Evolutionary conservation across 1,140 invertebrate genomes (phyloP), one percentile per base, ranked within the genome.

Genomic region (Pseudomyrmex sp.): DNA sequence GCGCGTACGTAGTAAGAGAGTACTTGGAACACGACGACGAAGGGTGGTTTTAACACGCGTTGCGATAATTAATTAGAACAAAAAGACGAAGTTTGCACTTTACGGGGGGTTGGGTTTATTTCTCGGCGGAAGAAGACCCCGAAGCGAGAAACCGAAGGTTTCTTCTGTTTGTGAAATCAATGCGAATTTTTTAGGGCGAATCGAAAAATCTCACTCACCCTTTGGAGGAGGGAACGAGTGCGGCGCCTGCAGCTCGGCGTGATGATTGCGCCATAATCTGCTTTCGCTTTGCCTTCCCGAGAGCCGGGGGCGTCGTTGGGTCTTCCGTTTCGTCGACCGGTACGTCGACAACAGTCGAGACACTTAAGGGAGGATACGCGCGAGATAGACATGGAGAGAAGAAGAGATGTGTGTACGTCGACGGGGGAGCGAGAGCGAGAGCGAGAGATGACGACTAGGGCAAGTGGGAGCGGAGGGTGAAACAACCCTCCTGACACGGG

Each of bases 221-320:
- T 35, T 35, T 35, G 35, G 48, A 15, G 52, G 12, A 15, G 58
- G n/a, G 10, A 76, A 50, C 59, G 56, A 63, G 44, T 35, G 35
- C 59, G 23, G 20, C 23, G 58, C 80, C 76, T 66, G 76, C 86
- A 85, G 72, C 68, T 79, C 76, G 35, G 90, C 82, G 91, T 88
- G 90, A 94, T 94, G 93, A 94, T 94, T 94, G 93, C 91, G 88
- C 85, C 85, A 85, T 94, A 94, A 94, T 94, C 93, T 93, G 91
- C 91, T 93, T 94, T 93, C 82, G 92, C 89, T 92, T 91, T 90
- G 92, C 89, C 89, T 91, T 85, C 79, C 56, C 63, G 73, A 77
- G 84, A 61, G 82, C 87, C 86, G 69, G 85, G 83, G 90, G 91
- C 89, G 85, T 83, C 63, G 62, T 86, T 83, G 56, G 54, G 54